A percentile compares a stretch with the other conserved stretches of the same genome.
These are phyloP conservation scores for Belonocnema kinseyi DNA, from an alignment of 1,140 invertebrate species.

Conservation along the genomic window DNA sequence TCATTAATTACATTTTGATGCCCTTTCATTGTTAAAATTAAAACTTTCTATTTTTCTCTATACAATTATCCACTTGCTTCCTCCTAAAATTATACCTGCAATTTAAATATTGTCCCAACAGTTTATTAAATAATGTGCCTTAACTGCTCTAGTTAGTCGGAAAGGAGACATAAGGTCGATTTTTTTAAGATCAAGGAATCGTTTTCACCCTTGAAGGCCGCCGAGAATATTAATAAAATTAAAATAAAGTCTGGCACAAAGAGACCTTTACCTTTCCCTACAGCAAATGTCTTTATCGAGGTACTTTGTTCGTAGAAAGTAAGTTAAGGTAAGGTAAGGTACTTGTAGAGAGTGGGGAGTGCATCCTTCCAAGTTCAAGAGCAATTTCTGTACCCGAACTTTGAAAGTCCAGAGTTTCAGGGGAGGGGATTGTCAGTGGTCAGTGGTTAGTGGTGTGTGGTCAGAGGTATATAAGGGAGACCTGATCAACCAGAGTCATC, in stretches of 20 bases:
- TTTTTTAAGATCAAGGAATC: conserved; percentile 4
- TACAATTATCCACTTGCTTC: no score
- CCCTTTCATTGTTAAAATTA: no score
- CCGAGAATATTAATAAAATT: neutral
- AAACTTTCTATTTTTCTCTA: no score
- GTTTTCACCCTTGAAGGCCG: conserved; percentile 6
- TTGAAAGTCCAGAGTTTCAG: conserved; percentile 54
- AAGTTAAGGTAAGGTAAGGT: neutral
- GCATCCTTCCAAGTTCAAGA: conserved; percentile 59
- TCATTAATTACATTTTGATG: no score
- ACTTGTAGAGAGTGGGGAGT: conserved; percentile 50
- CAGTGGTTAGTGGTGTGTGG: conserved; percentile 36
- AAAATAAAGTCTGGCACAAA: neutral
- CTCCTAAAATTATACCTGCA: no score
- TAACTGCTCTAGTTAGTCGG: no score
- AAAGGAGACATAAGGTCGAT: neutral
- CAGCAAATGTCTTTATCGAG: conserved; percentile 12
- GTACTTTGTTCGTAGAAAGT: conserved; percentile 25
- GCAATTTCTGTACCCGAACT: conserved; percentile 58
- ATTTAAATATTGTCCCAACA: conserved; percentile 1
- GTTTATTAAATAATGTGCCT: no score
- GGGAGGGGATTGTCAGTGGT: conserved; percentile 50
- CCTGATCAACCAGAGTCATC: conserved; percentile 59
- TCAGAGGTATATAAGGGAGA: conserved; percentile 58
- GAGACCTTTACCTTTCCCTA: neutral